A percentile compares a stretch with the other conserved stretches of the same genome.
Conservation (phyloP, 2,888 invertebrate species). For the Nasonovia ribisnigri region DNA sequence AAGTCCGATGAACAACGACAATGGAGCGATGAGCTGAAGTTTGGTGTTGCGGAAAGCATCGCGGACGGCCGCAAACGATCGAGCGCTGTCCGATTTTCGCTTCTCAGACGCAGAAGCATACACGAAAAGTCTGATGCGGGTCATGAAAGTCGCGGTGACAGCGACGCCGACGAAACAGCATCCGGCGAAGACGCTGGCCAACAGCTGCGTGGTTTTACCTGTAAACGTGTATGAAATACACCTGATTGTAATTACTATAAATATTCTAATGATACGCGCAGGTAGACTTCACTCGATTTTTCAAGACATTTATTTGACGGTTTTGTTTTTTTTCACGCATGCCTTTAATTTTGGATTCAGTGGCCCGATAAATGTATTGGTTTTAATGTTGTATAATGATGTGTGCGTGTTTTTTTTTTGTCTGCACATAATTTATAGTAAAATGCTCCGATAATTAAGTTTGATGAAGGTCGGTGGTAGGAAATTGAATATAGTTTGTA, state of each 20-base stretch:
- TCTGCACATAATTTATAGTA: neutral
- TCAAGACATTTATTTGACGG: neutral
- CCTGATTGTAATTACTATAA: neutral
- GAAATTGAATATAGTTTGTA: too few species aligned
- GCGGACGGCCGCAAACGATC: constrained; percentile 71
- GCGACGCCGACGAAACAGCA: constrained; percentile 72
- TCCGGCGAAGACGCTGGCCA: constrained; percentile 71
- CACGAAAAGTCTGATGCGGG: constrained; percentile 74
- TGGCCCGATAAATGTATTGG: neutral
- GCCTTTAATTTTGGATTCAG: neutral
- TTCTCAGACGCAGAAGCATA: constrained; percentile 71
- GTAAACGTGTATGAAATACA: neutral
- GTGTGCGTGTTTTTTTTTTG: neutral
- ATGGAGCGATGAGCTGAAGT: constrained; percentile 80
- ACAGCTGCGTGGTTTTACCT: constrained; percentile 70
- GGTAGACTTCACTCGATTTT: too few species aligned
- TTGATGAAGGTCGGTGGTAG: neutral
- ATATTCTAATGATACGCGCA: neutral
- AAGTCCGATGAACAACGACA: constrained; percentile 85
- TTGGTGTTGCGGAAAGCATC: constrained; percentile 76
- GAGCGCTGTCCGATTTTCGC: constrained; percentile 65
- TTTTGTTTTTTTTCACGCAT: neutral
- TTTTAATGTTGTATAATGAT: neutral
- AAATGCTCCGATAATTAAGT: neutral
- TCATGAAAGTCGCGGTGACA: constrained; percentile 72